A percentile compares a stretch with the other conserved stretches of the same genome.
Conservation (phyloP, 1,140 invertebrate species). For the Scaptomyza montana region DNA sequence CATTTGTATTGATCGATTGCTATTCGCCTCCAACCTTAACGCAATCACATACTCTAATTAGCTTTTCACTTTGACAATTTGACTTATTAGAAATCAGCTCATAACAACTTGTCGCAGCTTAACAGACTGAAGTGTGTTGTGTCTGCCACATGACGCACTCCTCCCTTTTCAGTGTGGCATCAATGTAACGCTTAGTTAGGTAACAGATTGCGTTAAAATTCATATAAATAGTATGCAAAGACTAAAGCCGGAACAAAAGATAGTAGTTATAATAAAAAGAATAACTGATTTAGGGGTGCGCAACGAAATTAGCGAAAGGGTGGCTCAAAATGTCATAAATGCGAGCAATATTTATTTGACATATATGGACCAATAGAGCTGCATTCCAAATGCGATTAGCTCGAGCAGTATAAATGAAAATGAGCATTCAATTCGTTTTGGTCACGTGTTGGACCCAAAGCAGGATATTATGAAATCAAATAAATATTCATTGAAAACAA, state of each 20-base stretch:
- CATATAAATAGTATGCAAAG: slow-evolving; percentile 49
- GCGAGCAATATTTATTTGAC: slow-evolving; percentile 29
- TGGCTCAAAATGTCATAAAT: slow-evolving; percentile 45
- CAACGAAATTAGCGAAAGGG: slow-evolving; percentile 67
- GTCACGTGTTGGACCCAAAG: slow-evolving; percentile 55
- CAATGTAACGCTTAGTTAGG: slow-evolving; percentile 74
- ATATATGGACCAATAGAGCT: slow-evolving; percentile 48
- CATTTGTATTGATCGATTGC: slow-evolving; percentile 3
- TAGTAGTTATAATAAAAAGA: background rate
- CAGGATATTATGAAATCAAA: slow-evolving; percentile 59
- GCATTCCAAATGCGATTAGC: slow-evolving; percentile 41
- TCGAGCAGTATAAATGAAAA: slow-evolving; percentile 40
- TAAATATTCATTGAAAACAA: slow-evolving; percentile 56
- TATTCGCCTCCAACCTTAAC: background rate
- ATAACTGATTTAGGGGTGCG: slow-evolving; percentile 48
- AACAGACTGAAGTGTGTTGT: slow-evolving; percentile 7
- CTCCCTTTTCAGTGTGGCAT: slow-evolving; percentile 6
- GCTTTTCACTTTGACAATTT: slow-evolving; percentile 1
- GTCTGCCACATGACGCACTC: slow-evolving; percentile 21
- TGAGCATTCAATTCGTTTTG: slow-evolving; percentile 73
- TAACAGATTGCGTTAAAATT: slow-evolving; percentile 75
- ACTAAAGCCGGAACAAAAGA: slow-evolving; percentile 22
- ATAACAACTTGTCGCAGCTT: slow-evolving; percentile 49
- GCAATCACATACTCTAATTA: background rate
- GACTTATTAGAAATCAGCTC: background rate